Evolutionary conservation across 2,797 vertebrate species (phyloP).

Genomic region (Enteromius fasciolatus): DNA sequence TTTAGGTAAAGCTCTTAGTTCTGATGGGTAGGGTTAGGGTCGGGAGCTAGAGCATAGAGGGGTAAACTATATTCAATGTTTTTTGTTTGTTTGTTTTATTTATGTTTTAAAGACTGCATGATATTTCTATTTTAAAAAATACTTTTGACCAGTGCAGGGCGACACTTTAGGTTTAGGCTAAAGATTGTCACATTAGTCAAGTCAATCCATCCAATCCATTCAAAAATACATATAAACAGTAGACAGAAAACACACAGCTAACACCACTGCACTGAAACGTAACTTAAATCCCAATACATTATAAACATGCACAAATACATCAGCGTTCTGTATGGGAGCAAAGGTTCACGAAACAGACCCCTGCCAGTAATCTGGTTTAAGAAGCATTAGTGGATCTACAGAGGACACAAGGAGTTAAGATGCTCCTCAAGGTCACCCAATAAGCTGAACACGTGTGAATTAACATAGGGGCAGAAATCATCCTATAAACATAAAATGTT

Average conservation of each 20-base stretch:
- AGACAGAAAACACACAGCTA: background rate
- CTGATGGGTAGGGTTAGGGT: too few relatives aligned
- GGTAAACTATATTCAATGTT: too few relatives aligned
- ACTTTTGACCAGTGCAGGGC: background rate
- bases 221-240: background rate
- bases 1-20: too few relatives aligned
- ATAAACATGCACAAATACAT: background rate
- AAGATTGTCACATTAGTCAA: background rate
- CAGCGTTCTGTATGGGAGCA: slow-evolving; percentile 21
- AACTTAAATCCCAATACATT: background rate
- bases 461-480: background rate
- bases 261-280: background rate
- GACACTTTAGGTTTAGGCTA: background rate
- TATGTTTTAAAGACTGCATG: background rate
- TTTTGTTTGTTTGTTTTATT: background rate
- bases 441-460: slow-evolving; percentile 50
- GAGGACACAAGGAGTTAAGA: slow-evolving; percentile 63
- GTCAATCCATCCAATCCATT: background rate
- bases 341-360: slow-evolving; percentile 46
- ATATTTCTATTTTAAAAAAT: background rate
- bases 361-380: slow-evolving; percentile 69
- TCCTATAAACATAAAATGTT: background rate
- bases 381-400: slow-evolving; percentile 66
- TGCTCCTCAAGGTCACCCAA: slow-evolving; percentile 66
- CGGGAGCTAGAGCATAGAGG: too few relatives aligned